Conservation (phyloP, 2,888 invertebrate genomes). For the Euphydryas editha region DNA sequence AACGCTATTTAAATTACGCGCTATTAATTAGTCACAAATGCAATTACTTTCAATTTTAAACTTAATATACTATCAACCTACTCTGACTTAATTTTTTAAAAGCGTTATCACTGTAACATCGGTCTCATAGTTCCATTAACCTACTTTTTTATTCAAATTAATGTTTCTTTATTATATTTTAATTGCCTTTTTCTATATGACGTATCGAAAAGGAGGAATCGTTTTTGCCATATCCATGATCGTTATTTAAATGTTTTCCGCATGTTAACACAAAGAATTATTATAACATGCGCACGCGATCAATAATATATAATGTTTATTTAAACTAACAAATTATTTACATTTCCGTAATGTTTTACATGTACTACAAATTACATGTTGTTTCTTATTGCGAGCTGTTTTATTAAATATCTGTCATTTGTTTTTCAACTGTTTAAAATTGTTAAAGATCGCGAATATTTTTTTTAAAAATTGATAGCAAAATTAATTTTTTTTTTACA, state of each 20-base stretch:
- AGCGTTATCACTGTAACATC: background rate
- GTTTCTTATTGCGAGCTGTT: too few relatives aligned
- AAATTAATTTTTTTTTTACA: too few relatives aligned
- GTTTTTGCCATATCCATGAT: background rate
- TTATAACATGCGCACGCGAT: background rate
- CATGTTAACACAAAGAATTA: background rate
- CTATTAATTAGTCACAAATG: too few relatives aligned
- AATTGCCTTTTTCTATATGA: background rate
- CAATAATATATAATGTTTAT: background rate
- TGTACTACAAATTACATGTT: background rate
- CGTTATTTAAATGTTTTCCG: background rate
- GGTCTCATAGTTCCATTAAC: background rate
- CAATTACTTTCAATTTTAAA: too few relatives aligned
- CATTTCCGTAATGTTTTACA: slow-evolving; percentile 7
- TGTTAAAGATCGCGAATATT: too few relatives aligned
- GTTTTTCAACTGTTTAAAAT: too few relatives aligned
- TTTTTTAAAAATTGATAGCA: too few relatives aligned
- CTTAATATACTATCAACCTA: too few relatives aligned
- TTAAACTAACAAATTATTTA: background rate
- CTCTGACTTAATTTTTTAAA: too few relatives aligned
- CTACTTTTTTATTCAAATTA: background rate
- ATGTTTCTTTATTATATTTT: background rate
- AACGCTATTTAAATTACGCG: too few relatives aligned
- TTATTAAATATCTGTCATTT: too few relatives aligned
- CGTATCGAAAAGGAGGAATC: background rate